Percentiles rank a stretch among this genome's conserved stretches.
Conservation (phyloP, 2,113 vertebrate species). For the Bos indicus region DNA sequence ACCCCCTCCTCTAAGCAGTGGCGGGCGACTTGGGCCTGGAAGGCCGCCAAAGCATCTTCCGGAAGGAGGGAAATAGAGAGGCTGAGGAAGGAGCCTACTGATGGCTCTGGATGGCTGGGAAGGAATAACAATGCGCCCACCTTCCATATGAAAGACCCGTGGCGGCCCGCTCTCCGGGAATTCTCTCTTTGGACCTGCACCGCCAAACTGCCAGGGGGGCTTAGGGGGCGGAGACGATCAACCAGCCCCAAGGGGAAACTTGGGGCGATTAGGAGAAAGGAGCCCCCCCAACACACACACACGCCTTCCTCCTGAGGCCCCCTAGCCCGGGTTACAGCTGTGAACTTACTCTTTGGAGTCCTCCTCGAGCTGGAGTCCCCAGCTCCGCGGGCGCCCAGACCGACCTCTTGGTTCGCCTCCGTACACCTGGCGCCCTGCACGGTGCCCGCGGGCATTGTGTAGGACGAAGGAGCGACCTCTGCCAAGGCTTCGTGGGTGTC, state of each 20-base stretch:
- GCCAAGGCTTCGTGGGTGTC: not conserved
- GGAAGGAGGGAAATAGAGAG: not conserved
- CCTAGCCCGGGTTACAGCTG: not conserved
- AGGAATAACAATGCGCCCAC: not conserved
- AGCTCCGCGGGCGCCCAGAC: not conserved
- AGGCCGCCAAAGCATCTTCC: not conserved
- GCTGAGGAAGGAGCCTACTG: accelerated
- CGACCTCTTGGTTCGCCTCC: not conserved
- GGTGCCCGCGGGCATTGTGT: no score
- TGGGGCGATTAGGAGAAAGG: not conserved
- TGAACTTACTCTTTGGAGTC: not conserved
- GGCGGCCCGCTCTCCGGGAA: not conserved
- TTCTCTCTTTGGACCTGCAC: not conserved
- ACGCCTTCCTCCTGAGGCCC: not conserved
- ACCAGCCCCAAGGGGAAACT: not conserved
- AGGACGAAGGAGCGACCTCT: not conserved
- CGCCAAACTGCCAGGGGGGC: not conserved
- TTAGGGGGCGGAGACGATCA: not conserved
- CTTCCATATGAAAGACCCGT: slow-evolving; percentile 17
- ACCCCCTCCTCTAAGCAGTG: not conserved
- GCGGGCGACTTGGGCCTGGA: not conserved
- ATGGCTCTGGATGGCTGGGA: not conserved
- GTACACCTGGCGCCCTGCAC: not conserved
- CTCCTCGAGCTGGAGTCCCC: not conserved
- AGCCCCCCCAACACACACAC: not conserved